These are phyloP conservation scores for Pygathrix nemaeus DNA, from an alignment of 2,113 vertebrate genomes.

Conservation along the genomic window DNA sequence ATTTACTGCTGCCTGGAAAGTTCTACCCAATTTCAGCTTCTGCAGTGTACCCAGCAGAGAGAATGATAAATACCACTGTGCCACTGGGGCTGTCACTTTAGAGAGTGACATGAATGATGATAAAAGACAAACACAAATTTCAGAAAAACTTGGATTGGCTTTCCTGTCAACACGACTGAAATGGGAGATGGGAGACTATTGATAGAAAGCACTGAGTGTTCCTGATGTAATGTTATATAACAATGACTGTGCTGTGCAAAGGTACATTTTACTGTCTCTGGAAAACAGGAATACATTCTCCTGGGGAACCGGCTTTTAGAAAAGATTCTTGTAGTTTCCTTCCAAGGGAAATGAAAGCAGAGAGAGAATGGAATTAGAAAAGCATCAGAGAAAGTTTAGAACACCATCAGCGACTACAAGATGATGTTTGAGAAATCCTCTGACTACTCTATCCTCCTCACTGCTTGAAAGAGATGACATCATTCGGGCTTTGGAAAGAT, in stretches of 20 bases:
- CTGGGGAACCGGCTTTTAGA: background rate
- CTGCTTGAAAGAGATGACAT: background rate
- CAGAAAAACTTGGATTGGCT: slow-evolving; percentile 66
- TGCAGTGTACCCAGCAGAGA: slow-evolving; percentile 2
- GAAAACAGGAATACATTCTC: slow-evolving; percentile 16
- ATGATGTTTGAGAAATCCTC: background rate
- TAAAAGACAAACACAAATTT: slow-evolving; percentile 74
- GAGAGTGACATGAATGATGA: slow-evolving; percentile 67
- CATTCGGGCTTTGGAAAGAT: background rate
- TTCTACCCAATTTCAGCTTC: slow-evolving; percentile 58
- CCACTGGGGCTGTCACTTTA: slow-evolving; percentile 54
- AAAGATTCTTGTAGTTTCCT: slow-evolving; percentile 23
- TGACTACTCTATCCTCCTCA: background rate
- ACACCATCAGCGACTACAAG: background rate
- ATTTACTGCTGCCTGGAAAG: slow-evolving; percentile 59
- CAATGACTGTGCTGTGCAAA: slow-evolving; percentile 53
- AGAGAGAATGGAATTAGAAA: slow-evolving; percentile 4
- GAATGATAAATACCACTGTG: slow-evolving; percentile 64
- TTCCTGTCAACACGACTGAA: slow-evolving; percentile 66
- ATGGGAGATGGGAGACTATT: slow-evolving; percentile 65
- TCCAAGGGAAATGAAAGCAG: slow-evolving; percentile 27
- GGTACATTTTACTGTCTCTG: slow-evolving; percentile 30
- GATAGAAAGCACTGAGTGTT: slow-evolving; percentile 56
- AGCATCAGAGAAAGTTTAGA: background rate
- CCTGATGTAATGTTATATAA: slow-evolving; percentile 61